A percentile compares a stretch with the other conserved stretches of the same genome.
phyloP scores from a whole-genome alignment of 2,888 invertebrate species.

The Macrophya alboannulata region DNA sequence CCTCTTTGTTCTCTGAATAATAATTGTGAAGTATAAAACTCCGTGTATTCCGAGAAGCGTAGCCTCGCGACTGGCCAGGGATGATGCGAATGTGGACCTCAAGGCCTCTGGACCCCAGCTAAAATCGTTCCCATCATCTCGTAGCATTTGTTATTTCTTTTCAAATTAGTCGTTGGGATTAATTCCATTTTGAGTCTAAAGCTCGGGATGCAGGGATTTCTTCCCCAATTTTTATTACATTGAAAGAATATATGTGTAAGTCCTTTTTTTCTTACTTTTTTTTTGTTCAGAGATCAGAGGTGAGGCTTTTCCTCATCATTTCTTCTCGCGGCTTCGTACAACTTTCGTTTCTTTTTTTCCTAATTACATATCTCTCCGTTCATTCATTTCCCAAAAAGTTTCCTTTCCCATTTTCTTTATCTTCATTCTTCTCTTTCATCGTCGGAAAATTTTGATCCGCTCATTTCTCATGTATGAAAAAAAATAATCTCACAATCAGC shows the following conservation, averaged over 20 bases:
- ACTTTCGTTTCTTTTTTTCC: neutral
- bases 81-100: neutral
- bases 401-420: neutral
- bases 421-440: neutral
- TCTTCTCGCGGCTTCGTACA: neutral
- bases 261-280: neutral
- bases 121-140: conserved; percentile 32
- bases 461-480: neutral
- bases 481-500: neutral
- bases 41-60: neutral
- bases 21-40: neutral
- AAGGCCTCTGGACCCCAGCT: neutral
- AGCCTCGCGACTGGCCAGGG: neutral
- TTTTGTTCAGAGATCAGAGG: neutral
- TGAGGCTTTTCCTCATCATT: neutral
- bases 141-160: conserved; percentile 28
- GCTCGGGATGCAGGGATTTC: neutral
- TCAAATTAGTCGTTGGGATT: conserved; percentile 39
- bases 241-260: conserved; percentile 28
- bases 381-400: neutral
- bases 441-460: neutral
- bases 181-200: conserved; percentile 26
- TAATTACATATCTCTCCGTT: conserved; percentile 26
- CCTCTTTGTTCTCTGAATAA: conserved; percentile 18
- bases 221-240: conserved; percentile 36